Percentiles rank a stretch among this genome's conserved stretches.
These are phyloP conservation scores for Anthoscopus minutus DNA, from an alignment of 2,113 vertebrate genomes.

Conservation along the genomic window DNA sequence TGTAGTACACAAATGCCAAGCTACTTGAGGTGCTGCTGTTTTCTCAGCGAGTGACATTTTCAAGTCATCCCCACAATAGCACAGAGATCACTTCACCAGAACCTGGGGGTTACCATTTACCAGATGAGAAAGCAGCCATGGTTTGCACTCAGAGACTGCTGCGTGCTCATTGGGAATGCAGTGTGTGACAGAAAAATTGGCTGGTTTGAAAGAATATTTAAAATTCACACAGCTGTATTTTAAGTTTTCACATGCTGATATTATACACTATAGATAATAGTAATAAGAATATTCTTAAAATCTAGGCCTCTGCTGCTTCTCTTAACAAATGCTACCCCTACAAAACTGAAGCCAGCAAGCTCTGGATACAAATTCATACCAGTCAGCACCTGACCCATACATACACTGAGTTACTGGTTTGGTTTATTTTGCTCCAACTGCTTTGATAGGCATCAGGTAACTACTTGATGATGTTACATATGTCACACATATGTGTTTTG, in stretches of 20 bases:
- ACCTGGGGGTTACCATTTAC: neutral
- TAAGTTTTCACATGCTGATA: neutral
- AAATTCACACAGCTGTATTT: neutral
- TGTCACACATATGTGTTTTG: neutral
- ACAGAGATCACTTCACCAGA: neutral
- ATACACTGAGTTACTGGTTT: neutral
- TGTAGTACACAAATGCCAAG: neutral
- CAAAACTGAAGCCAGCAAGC: neutral
- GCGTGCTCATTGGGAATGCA: accelerated
- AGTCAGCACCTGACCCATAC: neutral
- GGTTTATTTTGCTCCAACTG: neutral
- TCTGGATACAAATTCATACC: neutral
- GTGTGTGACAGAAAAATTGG: neutral
- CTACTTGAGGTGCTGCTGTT: neutral
- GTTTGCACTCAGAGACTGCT: neutral
- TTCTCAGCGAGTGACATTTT: neutral
- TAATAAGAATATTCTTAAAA: neutral
- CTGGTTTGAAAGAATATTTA: neutral
- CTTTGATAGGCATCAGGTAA: neutral
- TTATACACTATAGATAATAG: neutral
- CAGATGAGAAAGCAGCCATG: neutral
- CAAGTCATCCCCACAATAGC: neutral
- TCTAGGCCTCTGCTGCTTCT: neutral
- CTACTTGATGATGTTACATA: neutral
- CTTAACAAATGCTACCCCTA: neutral